Percentiles rank a stretch among this genome's conserved stretches.
Evolutionary conservation across 1,140 invertebrate species (phyloP).

Genomic region (Ephestia elutella): DNA sequence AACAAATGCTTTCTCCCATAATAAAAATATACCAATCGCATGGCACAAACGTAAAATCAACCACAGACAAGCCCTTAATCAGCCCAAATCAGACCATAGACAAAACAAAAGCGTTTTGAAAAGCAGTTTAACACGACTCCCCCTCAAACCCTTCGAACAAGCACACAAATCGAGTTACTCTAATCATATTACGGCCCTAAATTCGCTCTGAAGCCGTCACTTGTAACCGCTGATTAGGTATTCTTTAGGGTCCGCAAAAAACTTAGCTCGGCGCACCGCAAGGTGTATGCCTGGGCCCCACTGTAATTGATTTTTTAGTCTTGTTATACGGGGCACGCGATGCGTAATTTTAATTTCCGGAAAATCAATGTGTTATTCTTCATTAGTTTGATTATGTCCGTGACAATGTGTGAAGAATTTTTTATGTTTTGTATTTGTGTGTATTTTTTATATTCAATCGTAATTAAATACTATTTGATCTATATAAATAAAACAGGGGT

Average conservation of each 20-base stretch:
- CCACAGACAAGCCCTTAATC: not conserved
- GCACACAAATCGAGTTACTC: constrained; percentile 1
- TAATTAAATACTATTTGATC: too few species aligned
- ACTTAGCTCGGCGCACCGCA: not conserved
- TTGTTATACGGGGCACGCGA: not conserved
- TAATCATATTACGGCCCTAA: constrained; percentile 3
- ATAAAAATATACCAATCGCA: too few species aligned
- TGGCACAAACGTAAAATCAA: not conserved
- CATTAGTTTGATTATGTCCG: not conserved
- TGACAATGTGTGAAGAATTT: too few species aligned
- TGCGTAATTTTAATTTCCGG: not conserved
- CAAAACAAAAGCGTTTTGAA: not conserved
- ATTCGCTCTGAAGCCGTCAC: not conserved
- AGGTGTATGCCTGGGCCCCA: not conserved
- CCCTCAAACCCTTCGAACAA: not conserved
- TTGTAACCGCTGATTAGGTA: not conserved
- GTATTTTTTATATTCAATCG: too few species aligned
- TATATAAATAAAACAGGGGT: too few species aligned
- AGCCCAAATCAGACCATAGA: not conserved
- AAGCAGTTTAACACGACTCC: not conserved
- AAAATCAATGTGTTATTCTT: not conserved
- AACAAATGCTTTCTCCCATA: too few species aligned
- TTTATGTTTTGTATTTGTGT: too few species aligned
- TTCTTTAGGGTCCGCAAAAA: not conserved
- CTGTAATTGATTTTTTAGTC: not conserved